A percentile compares a stretch with the other conserved stretches of the same genome.
Evolutionary conservation across 1,140 invertebrate species (phyloP).

Genomic region (Achatina immaculata): DNA sequence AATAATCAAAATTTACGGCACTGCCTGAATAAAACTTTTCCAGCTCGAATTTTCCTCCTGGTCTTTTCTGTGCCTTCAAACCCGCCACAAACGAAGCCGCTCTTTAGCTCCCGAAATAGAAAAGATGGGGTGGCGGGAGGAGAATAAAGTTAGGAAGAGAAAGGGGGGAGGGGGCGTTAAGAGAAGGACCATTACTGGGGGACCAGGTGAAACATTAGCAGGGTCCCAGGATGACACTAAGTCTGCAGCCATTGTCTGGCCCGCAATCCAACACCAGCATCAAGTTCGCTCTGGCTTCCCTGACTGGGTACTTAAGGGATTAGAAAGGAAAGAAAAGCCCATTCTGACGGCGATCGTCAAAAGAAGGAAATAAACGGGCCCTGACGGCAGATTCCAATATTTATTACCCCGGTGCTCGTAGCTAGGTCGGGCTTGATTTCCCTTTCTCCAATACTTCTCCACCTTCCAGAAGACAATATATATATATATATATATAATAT

Average conservation of each 20-base stretch:
- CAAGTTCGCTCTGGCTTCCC: not conserved
- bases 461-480: too few species aligned
- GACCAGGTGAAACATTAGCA: constrained; percentile 19
- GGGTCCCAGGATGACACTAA: not conserved
- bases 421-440: not conserved
- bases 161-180: not conserved
- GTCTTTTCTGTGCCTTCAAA: too few species aligned
- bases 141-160: too few species aligned
- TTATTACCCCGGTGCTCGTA: not conserved
- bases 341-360: not conserved
- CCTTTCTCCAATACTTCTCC: too few species aligned
- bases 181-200: not conserved
- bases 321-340: not conserved
- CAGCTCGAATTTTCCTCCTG: too few species aligned
- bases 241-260: not conserved
- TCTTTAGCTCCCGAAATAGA: too few species aligned
- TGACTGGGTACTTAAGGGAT: not conserved
- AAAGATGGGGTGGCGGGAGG: too few species aligned
- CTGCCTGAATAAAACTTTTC: too few species aligned
- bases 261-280: not conserved
- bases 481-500: too few species aligned
- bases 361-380: not conserved
- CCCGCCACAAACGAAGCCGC: too few species aligned
- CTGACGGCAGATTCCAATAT: not conserved
- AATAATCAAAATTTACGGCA: too few species aligned